phyloP scores from a whole-genome alignment of 2,113 vertebrate genomes.

The Atrichornis clamosus region DNA sequence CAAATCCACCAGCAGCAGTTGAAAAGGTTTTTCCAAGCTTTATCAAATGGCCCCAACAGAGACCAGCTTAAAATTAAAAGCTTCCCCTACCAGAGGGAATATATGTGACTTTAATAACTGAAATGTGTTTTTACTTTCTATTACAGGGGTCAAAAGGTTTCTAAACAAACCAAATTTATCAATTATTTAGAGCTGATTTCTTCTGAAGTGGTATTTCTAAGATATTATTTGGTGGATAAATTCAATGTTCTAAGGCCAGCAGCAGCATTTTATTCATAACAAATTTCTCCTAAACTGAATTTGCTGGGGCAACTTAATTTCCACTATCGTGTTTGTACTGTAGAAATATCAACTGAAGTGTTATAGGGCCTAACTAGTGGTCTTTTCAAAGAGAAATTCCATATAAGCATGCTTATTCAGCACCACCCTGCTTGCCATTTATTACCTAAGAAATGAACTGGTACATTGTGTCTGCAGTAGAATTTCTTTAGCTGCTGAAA shows the following conservation, averaged over 20 bases:
- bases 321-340: conserved; percentile 80
- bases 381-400: conserved; percentile 81
- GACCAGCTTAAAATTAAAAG: conserved; percentile 82
- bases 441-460: conserved; percentile 78
- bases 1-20: conserved; percentile 75
- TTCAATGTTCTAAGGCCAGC: conserved; percentile 89
- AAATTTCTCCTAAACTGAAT: conserved; percentile 93
- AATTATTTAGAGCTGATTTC: conserved; percentile 93
- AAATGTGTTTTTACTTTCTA: conserved; percentile 87
- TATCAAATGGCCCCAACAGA: conserved; percentile 80
- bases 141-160: conserved; percentile 85
- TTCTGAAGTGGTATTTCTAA: conserved; percentile 88
- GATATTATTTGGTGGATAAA: conserved; percentile 95
- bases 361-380: conserved; percentile 77
- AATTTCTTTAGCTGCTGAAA: conserved; percentile 61
- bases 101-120: conserved; percentile 84
- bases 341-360: conserved; percentile 79
- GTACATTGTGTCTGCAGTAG: conserved; percentile 57
- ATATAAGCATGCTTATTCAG: conserved; percentile 84
- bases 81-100: conserved; percentile 78
- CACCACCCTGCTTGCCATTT: conserved; percentile 66
- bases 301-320: conserved; percentile 95
- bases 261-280: conserved; percentile 87
- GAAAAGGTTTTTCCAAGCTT: conserved; percentile 77
- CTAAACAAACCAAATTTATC: conserved; percentile 94